Evolutionary conservation across 1,140 invertebrate species (phyloP).

Genomic region (Coelopa frigida): DNA sequence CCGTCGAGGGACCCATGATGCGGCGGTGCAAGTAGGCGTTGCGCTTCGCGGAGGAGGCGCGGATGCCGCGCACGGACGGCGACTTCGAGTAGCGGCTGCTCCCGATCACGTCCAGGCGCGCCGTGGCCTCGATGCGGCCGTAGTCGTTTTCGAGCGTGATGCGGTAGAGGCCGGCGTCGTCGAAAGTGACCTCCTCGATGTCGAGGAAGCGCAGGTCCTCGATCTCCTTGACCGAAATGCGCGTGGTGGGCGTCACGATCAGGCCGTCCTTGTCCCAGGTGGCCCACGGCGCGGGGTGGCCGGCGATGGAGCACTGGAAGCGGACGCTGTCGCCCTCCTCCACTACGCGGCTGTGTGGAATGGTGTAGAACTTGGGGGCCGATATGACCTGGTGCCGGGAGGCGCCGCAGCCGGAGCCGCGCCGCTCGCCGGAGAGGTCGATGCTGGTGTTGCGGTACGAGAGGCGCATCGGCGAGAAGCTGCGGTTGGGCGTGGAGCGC

Average conservation of each 20-base stretch:
- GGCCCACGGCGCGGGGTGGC: conserved; percentile 67
- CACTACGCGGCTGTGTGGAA: conserved; percentile 75
- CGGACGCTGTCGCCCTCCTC: conserved; percentile 73
- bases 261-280: conserved; percentile 74
- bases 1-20: conserved; percentile 43
- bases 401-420: conserved; percentile 17
- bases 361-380: conserved; percentile 78
- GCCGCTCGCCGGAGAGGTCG: conserved; percentile 26
- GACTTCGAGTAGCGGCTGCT: conserved; percentile 43
- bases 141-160: conserved; percentile 75
- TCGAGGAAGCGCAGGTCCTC: conserved; percentile 70
- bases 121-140: conserved; percentile 71
- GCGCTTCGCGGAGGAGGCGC: conserved; percentile 43
- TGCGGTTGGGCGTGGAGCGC: conserved; percentile 59
- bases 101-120: conserved; percentile 71
- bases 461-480: conserved; percentile 51
- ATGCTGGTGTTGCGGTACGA: conserved; percentile 36
- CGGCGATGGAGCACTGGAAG: conserved; percentile 72
- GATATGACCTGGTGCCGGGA: conserved; percentile 44
- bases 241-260: conserved; percentile 54
- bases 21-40: conserved; percentile 38
- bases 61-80: conserved; percentile 42
- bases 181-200: conserved; percentile 65
- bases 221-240: conserved; percentile 63
- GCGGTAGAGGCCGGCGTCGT: conserved; percentile 75